Conservation (phyloP, 1,140 invertebrate species). For the Contarinia nasturtii region DNA sequence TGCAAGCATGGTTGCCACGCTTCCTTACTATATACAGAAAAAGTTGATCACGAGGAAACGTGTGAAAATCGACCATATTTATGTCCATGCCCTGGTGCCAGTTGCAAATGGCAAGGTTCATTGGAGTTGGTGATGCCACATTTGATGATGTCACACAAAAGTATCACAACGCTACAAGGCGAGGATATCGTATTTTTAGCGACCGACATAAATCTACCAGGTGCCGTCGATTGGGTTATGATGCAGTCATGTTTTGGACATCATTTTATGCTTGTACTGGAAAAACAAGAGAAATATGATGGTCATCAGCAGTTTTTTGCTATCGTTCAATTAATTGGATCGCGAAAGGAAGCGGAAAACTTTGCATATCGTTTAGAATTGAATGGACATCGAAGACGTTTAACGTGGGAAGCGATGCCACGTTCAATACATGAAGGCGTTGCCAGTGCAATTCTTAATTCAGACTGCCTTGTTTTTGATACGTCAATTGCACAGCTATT, state of each 20-base stretch:
- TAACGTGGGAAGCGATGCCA: constrained; percentile 99
- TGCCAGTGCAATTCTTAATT: constrained; percentile 92
- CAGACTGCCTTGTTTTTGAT: constrained; percentile 97
- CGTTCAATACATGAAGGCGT: constrained; percentile 97
- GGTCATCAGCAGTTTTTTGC: constrained; percentile 98
- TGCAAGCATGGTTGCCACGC: constrained; percentile 96
- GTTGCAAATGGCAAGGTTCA: constrained; percentile 96
- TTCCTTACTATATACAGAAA: constrained; percentile 88
- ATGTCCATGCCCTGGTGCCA: constrained; percentile 95
- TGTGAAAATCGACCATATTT: constrained; percentile 95
- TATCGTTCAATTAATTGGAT: constrained; percentile 97
- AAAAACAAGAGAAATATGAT: constrained; percentile 97
- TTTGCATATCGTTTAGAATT: constrained; percentile 97
- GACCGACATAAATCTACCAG: constrained; percentile 97
- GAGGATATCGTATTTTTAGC: constrained; percentile 99
- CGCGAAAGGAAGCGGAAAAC: constrained; percentile 95
- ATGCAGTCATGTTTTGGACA: constrained; percentile 99
- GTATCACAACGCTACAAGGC: constrained; percentile 91
- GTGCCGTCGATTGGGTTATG: constrained; percentile 99
- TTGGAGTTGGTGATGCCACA: constrained; percentile 93
- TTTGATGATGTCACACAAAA: constrained; percentile 93
- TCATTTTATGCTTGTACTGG: constrained; percentile 97
- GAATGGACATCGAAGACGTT: constrained; percentile 77
- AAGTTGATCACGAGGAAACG: constrained; percentile 93
- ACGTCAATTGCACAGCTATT: constrained; percentile 95